phyloP scores from a whole-genome alignment of 2,113 vertebrate genomes.

The Pitta sordida region DNA sequence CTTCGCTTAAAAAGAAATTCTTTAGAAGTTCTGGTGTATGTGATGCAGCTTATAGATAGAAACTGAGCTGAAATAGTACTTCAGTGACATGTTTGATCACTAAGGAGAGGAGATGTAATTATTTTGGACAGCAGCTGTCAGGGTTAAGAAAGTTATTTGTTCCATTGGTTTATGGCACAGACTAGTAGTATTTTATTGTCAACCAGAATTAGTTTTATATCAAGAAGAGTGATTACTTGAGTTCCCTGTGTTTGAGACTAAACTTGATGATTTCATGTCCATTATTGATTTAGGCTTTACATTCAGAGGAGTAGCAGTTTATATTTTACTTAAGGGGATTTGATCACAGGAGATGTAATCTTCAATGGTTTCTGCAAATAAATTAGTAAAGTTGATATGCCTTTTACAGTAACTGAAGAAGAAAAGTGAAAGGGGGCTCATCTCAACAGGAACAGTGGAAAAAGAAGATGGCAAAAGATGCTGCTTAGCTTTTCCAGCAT shows the following conservation, averaged over 20 bases:
- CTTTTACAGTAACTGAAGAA: not conserved
- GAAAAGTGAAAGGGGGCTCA: not conserved
- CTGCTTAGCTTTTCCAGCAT: not conserved
- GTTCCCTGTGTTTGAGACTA: constrained; percentile 59
- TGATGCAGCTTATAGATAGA: not conserved
- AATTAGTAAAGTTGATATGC: constrained; percentile 32
- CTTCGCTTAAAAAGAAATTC: not conserved
- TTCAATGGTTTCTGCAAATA: constrained; percentile 44
- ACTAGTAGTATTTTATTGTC: constrained; percentile 60
- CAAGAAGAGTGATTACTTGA: constrained; percentile 62
- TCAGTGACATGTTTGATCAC: not conserved
- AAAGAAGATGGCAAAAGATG: not conserved
- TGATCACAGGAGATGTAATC: constrained; percentile 48
- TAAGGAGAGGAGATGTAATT: constrained; percentile 36
- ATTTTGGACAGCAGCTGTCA: constrained; percentile 51
- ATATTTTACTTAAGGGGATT: constrained; percentile 66
- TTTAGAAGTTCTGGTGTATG: not conserved
- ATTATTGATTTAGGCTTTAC: constrained; percentile 67
- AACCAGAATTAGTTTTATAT: constrained; percentile 66
- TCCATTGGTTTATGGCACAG: constrained; percentile 54
- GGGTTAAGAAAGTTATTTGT: constrained; percentile 65
- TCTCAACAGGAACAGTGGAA: not conserved
- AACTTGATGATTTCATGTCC: constrained; percentile 67
- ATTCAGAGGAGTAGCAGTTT: constrained; percentile 43
- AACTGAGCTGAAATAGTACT: not conserved